A percentile compares a stretch with the other conserved stretches of the same genome.
Evolutionary conservation across 1,140 invertebrate genomes (phyloP).

Genomic region (Conus betulinus): DNA sequence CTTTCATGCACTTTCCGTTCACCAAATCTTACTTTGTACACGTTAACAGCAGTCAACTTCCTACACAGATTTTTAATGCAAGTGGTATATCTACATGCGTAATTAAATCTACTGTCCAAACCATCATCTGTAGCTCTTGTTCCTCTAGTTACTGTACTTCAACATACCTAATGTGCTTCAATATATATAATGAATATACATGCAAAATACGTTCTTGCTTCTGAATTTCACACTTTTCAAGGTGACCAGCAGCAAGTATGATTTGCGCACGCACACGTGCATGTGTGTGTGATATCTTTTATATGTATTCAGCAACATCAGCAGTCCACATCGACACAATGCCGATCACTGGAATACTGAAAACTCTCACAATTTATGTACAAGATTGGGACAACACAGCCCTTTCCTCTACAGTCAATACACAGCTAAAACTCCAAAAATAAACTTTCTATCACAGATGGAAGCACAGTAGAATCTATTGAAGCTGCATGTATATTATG

Average conservation of each 20-base stretch:
- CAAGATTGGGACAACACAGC: background rate
- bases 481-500: background rate
- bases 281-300: too few species aligned
- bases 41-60: background rate
- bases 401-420: background rate
- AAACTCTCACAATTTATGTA: background rate
- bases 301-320: background rate
- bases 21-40: background rate
- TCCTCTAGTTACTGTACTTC: background rate
- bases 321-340: background rate
- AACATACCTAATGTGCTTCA: background rate
- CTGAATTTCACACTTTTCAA: background rate
- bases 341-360: background rate
- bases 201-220: background rate
- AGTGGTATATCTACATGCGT: background rate
- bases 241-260: background rate
- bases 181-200: background rate
- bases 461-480: background rate
- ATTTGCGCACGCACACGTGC: too few species aligned
- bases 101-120: background rate
- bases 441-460: conserved; percentile 1
- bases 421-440: background rate
- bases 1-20: background rate
- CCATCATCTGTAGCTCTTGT: background rate
- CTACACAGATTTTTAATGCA: background rate